Evolutionary conservation across 2,797 vertebrate genomes (phyloP), one percentile per base, ranked within the genome.

Genomic region (Scyliorhinus canicula): DNA sequence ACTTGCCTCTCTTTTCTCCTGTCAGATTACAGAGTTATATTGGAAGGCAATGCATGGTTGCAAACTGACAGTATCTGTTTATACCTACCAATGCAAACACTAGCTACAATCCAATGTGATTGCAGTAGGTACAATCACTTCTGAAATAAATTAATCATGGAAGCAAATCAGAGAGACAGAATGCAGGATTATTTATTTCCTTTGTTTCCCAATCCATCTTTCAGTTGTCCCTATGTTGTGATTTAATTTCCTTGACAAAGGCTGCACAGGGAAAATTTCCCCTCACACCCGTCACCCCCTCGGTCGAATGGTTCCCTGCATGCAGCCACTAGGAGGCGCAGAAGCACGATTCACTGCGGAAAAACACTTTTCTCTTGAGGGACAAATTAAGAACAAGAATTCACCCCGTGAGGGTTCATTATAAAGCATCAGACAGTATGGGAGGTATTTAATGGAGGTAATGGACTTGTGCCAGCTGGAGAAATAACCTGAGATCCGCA

Each of bases 1-100:
- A 69, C 11, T 67, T 67, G 91, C 40, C 91, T 93, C 60, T 69
- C 24, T 93, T 47, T 44, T 93, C 21, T 93, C 91, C 63, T 93
- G 63, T 93, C 63, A 50, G 65, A 67, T 28, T 69, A 93, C 40
- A 93, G 88, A 60, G 11, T 93, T 40, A 67, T 60, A 67, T 24
- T 93, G 90, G 90, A 93, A 90, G 63, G 57, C 19, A 93, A 63
- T 67, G 55, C 21, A 93, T 31, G 60, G 57, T 40, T 93, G n/a
- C n/a, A 93, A 93, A 44, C 60, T 67, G 24, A 65, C 60, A 67
- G n/a, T 44, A 65, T 93, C 91, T 47, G 91, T 69, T 93, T 50
- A 93, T 93, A 40, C 63, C 21, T 67, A 24, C 63, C 63, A 93
- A 67, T 93, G 21, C 63, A 47, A 93, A 21, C 60, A 67, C 63